Percentiles rank a stretch among this genome's conserved stretches.
Evolutionary conservation across 64 coral and sea anemone species (phyloP).

Genomic region (Actinia equina): DNA sequence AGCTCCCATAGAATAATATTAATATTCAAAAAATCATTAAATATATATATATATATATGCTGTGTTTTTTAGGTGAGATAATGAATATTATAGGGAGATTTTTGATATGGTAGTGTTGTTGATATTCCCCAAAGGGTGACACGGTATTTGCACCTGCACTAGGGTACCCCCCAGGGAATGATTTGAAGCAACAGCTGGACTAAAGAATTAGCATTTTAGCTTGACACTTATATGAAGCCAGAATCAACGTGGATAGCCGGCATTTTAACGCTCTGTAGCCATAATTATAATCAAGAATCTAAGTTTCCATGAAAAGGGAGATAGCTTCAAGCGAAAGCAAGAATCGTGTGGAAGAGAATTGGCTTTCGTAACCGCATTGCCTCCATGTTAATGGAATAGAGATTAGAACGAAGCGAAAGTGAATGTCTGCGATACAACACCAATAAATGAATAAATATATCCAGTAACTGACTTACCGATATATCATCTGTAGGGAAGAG

Average conservation of each 20-base stretch:
- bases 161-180: background rate
- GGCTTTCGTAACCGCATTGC: background rate
- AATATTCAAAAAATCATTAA: background rate
- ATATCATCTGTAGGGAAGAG: conserved; percentile 85
- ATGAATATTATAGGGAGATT: background rate
- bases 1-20: background rate
- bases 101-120: background rate
- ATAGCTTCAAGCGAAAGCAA: background rate
- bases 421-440: background rate
- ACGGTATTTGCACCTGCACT: background rate
- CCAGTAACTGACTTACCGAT: conserved; percentile 44
- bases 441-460: background rate
- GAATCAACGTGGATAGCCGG: background rate
- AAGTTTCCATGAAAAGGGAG: background rate
- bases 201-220: background rate
- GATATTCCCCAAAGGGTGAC: background rate
- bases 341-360: background rate
- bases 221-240: background rate
- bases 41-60: background rate
- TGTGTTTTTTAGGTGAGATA: background rate
- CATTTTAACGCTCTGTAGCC: background rate
- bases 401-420: background rate
- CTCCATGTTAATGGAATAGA: background rate
- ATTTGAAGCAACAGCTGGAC: background rate
- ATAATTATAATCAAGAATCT: background rate